Evolutionary conservation across 2,797 vertebrate genomes (phyloP), one percentile per base, ranked within the genome.

Genomic region (Aldrovandia affinis): DNA sequence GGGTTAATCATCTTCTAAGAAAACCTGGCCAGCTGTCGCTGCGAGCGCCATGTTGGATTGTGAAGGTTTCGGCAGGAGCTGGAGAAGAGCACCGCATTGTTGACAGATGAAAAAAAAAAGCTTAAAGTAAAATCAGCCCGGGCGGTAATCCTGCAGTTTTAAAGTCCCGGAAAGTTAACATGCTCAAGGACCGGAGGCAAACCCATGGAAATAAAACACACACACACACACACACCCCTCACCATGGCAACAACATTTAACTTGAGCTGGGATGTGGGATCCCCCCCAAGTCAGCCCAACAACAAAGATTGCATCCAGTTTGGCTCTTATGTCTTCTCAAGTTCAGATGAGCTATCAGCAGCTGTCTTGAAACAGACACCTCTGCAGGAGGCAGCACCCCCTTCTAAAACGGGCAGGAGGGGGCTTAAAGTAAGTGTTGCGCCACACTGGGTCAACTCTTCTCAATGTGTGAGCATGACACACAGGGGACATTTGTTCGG

Each of bases 351-450:
- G 90, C 90, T 91, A 89, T 94, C 91, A 93, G 89, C 95, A 95
- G 94, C 92, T 95, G 94, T 92, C 88, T 89, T 88, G 91, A 94
- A 95, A 95, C 92, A 89, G 88, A 94, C 92, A 93, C 92, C 90
- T 65, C 90, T 89, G 88, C 89, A 90, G 89, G 88, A 90, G 85
- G 83, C 90, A 80, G 83, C 84, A 86, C 87, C 88, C n/a, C 90
- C 92, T n/a, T 92, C 92, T 92, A 94, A 92, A 95, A 91, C 87
- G 88, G 92, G 92, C 86, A 78, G 80, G 89, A 90, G 89, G 91
- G 80, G 86, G 91, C 85, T 89, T 90, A 90, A 88, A 92, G 92
- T 89, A 90, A 92, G 83, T 78, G 63, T 88, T 88, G 85, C 85
- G 86, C 81, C 80, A 55, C 18, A 55, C 18, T 5, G 33, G 33